Evolutionary conservation across 1,140 invertebrate species (phyloP).

Genomic region (Temnothorax curvispinosus): DNA sequence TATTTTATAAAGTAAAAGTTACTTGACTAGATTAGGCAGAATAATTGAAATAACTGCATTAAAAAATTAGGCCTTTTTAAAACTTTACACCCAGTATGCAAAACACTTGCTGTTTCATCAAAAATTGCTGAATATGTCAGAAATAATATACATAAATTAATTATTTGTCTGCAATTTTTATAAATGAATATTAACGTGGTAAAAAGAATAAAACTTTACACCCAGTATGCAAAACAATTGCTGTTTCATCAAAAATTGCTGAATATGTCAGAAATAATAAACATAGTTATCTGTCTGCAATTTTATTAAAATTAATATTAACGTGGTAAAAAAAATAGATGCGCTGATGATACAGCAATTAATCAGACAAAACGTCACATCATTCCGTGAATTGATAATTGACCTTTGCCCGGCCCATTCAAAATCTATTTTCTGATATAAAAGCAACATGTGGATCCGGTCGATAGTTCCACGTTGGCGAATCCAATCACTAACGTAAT

Average conservation of each 20-base stretch:
- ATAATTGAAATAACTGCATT: neutral
- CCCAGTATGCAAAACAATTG: neutral
- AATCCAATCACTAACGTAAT: slow-evolving; percentile 52
- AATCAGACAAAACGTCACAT: neutral
- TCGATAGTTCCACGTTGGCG: slow-evolving; percentile 41
- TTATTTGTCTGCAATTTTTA: no score
- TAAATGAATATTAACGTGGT: no score
- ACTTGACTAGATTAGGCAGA: neutral
- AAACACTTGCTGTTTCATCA: neutral
- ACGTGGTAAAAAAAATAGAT: neutral
- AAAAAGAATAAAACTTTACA: no score
- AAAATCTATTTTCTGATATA: slow-evolving; percentile 30
- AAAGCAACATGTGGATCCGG: slow-evolving; percentile 36
- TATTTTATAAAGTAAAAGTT: neutral
- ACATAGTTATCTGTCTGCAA: neutral
- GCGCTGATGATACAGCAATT: neutral
- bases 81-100: neutral
- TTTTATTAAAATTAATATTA: neutral
- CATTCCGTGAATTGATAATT: slow-evolving; percentile 6
- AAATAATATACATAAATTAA: no score
- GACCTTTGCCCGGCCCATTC: neutral
- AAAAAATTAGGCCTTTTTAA: neutral
- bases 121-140: neutral
- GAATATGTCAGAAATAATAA: neutral
- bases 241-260: neutral